Percentiles rank a stretch among this genome's conserved stretches.
phyloP scores from a whole-genome alignment of 2,797 vertebrate species.

The Scyliorhinus canicula region DNA sequence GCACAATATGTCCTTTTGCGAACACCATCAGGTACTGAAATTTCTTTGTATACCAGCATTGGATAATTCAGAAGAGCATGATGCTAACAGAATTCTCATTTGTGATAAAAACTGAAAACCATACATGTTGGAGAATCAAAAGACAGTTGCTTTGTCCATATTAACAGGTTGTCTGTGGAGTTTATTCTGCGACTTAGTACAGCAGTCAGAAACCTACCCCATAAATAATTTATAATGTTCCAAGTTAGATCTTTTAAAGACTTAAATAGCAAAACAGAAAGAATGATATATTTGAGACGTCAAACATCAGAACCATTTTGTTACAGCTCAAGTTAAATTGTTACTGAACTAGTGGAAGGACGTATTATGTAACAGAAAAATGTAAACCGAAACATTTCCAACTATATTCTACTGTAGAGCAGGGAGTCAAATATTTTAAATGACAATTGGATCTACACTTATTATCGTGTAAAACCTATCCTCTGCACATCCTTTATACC shows the following conservation, averaged over 20 bases:
- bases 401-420: neutral
- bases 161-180: neutral
- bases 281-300: neutral
- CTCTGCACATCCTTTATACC: neutral
- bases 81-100: neutral
- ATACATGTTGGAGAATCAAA: neutral
- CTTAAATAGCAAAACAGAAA: neutral
- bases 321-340: neutral
- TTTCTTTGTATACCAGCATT: neutral
- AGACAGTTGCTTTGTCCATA: neutral
- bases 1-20: no score
- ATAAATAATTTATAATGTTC: neutral
- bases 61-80: neutral
- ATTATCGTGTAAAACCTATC: neutral
- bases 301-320: neutral
- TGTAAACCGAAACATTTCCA: conserved; percentile 16
- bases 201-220: neutral
- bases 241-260: neutral
- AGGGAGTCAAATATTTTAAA: neutral
- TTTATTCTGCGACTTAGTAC: neutral
- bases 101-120: neutral
- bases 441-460: neutral
- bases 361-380: neutral
- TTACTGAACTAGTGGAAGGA: neutral
- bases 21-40: neutral